Percentiles rank a stretch among this genome's conserved stretches.
Conservation (phyloP, 2,113 vertebrate genomes). For the Pachypanchax playfairii region DNA sequence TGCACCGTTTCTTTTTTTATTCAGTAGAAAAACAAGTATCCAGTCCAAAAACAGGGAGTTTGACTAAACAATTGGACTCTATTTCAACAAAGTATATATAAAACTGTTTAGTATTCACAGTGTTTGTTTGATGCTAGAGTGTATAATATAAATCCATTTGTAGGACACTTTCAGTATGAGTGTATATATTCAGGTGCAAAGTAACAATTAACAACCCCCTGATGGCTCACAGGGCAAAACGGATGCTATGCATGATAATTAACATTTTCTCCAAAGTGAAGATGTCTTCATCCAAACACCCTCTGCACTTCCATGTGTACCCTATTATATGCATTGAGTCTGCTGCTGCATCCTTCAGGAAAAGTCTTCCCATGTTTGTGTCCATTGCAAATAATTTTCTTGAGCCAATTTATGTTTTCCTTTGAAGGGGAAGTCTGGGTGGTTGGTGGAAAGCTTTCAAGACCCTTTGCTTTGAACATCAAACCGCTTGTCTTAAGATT, state of each 20-base stretch:
- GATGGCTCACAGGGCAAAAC: neutral
- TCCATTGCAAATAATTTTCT: conserved; percentile 64
- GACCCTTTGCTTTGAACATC: conserved; percentile 69
- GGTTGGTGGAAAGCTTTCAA: conserved; percentile 69
- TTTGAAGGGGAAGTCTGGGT: conserved; percentile 64
- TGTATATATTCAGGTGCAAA: neutral
- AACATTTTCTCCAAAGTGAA: conserved; percentile 33
- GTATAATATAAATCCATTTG: neutral
- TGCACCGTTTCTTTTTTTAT: neutral
- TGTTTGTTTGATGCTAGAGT: neutral
- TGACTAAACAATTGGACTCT: neutral
- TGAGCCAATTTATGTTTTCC: conserved; percentile 65
- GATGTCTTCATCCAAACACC: conserved; percentile 45
- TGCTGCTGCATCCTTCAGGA: conserved; percentile 34
- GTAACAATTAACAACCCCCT: neutral
- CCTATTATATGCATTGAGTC: conserved; percentile 45
- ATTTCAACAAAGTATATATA: neutral
- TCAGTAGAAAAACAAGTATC: neutral
- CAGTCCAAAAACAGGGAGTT: neutral
- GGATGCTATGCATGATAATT: conserved; percentile 23
- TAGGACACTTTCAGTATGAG: neutral
- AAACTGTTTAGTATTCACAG: neutral
- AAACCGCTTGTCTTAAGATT: conserved; percentile 72
- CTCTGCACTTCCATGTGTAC: conserved; percentile 23
- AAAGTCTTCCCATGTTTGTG: conserved; percentile 56